Percentiles rank a stretch among this genome's conserved stretches.
Evolutionary conservation across 1,140 invertebrate species (phyloP).

Genomic region (Chironomus striatipennis): DNA sequence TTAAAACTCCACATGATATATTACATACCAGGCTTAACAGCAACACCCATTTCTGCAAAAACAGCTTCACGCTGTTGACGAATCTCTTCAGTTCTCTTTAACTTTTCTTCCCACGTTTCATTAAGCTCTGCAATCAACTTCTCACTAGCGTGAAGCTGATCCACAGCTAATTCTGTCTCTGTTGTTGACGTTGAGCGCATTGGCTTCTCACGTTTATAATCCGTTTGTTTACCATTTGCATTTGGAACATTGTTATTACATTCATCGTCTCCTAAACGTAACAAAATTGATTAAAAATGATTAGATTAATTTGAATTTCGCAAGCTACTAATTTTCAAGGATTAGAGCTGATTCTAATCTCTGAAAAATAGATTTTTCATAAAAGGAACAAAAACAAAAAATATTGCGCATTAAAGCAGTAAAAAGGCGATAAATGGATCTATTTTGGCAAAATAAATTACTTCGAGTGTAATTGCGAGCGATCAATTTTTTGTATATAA

Average conservation of each 20-base stretch:
- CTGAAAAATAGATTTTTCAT: too few relatives aligned
- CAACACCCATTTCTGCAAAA: constrained; percentile 98
- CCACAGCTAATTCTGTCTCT: constrained; percentile 90
- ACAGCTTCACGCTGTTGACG: constrained; percentile 91
- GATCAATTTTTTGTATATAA: neutral
- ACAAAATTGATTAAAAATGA: neutral
- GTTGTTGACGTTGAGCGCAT: constrained; percentile 67
- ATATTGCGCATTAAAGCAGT: neutral
- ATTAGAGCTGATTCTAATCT: too few relatives aligned
- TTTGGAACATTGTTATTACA: constrained; percentile 48
- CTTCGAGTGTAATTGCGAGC: neutral
- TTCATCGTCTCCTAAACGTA: constrained; percentile 54
- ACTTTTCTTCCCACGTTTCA: constrained; percentile 98
- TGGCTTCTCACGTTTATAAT: constrained; percentile 40
- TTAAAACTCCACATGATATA: neutral
- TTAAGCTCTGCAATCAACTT: constrained; percentile 98
- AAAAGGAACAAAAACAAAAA: too few relatives aligned
- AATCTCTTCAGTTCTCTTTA: constrained; percentile 93
- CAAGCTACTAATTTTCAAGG: too few relatives aligned
- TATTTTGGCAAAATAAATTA: constrained; percentile 5
- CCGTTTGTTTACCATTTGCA: constrained; percentile 37
- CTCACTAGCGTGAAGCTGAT: constrained; percentile 95
- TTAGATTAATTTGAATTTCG: too few relatives aligned
- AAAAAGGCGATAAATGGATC: neutral
- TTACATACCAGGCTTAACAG: constrained; percentile 50